Evolutionary conservation across 1,140 invertebrate genomes (phyloP).

Genomic region (Melipona quadrifasciata): DNA sequence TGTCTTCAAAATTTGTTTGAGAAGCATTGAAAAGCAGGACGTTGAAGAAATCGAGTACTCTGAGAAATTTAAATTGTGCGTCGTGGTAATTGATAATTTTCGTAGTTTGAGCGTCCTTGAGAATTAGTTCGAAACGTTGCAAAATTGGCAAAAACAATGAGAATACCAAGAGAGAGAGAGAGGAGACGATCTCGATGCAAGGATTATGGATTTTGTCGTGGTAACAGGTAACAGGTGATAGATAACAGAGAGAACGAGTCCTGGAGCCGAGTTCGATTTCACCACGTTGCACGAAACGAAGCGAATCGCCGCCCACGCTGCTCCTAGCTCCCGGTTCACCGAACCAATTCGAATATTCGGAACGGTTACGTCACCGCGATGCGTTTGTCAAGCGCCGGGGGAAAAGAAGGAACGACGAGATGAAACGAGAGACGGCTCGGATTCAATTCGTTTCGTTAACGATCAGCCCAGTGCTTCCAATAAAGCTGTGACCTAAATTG

Average conservation of each 20-base stretch:
- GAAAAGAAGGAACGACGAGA: conserved; percentile 38
- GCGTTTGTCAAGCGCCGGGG: conserved; percentile 33
- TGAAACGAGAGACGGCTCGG: conserved; percentile 31
- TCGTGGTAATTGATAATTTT: neutral
- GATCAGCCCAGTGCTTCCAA: conserved; percentile 60
- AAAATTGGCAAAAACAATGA: too few species aligned
- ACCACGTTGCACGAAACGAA: conserved; percentile 45
- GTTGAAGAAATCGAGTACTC: neutral
- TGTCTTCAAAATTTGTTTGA: neutral
- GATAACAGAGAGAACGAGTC: too few species aligned
- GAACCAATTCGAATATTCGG: conserved; percentile 51
- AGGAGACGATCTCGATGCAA: neutral
- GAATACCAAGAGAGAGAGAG: too few species aligned
- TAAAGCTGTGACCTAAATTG: conserved; percentile 75
- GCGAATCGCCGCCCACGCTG: conserved; percentile 19
- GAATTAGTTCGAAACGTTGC: neutral
- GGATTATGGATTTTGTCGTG: neutral
- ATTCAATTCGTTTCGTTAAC: conserved; percentile 65
- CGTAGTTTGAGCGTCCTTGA: neutral
- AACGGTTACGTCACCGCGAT: conserved; percentile 52
- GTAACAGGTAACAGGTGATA: neutral
- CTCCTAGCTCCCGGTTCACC: conserved; percentile 9
- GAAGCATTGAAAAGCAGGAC: too few species aligned
- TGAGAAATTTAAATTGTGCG: neutral
- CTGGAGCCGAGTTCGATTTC: neutral